Percentiles rank a stretch among this genome's conserved stretches.
phyloP scores from a whole-genome alignment of 2,113 vertebrate genomes.

The Megaleporinus macrocephalus region DNA sequence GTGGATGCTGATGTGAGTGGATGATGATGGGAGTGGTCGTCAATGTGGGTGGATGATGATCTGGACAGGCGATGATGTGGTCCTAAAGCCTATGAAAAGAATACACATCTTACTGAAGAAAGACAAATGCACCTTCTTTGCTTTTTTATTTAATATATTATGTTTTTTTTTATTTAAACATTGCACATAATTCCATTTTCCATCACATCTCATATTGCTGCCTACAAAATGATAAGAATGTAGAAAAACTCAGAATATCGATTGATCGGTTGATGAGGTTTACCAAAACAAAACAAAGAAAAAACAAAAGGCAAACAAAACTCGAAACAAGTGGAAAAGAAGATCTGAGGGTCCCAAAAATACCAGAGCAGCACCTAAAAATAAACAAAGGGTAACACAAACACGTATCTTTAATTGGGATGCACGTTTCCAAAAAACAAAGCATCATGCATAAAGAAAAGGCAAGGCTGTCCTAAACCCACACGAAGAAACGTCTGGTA shows the following conservation, averaged over 20 bases:
- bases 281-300: conserved; percentile 52
- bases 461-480: conserved; percentile 73
- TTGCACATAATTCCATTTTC: conserved; percentile 84
- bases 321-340: conserved; percentile 30
- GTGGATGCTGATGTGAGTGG: no score
- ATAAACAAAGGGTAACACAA: conserved; percentile 66
- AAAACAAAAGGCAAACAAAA: conserved; percentile 36
- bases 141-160: conserved; percentile 83
- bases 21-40: no score
- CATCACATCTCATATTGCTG: conserved; percentile 85
- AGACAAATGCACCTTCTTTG: conserved; percentile 59
- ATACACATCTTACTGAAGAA: not conserved
- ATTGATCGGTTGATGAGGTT: conserved; percentile 62
- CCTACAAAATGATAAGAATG: conserved; percentile 84
- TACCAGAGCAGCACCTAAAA: conserved; percentile 67
- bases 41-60: no score
- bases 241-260: conserved; percentile 77
- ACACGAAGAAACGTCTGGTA: conserved; percentile 64
- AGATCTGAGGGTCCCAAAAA: conserved; percentile 69
- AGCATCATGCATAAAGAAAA: conserved; percentile 80
- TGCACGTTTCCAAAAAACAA: conserved; percentile 75
- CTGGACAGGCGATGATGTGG: not conserved
- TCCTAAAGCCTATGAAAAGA: not conserved
- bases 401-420: conserved; percentile 71
- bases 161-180: conserved; percentile 80